phyloP scores from a whole-genome alignment of 1,140 invertebrate genomes.

The Lepidurus couesii region DNA sequence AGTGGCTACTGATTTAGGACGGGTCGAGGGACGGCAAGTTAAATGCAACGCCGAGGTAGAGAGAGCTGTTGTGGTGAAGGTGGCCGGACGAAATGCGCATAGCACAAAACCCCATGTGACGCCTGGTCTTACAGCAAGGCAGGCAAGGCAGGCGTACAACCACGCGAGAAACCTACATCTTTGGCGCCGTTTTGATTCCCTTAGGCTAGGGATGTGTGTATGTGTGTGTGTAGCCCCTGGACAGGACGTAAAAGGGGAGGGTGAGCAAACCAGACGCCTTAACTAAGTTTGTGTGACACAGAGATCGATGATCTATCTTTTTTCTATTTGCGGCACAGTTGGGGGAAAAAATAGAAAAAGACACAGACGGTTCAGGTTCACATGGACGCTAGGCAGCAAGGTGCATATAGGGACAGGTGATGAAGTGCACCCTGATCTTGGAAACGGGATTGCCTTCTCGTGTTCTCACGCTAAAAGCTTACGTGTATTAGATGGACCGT shows the following conservation, averaged over 20 bases:
- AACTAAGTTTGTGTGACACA: background rate
- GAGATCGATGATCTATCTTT: background rate
- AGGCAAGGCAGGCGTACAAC: background rate
- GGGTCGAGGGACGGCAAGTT: background rate
- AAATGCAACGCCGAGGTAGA: background rate
- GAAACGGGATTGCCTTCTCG: background rate
- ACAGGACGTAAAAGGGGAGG: background rate
- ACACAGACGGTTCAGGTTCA: background rate
- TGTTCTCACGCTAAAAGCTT: background rate
- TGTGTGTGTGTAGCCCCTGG: background rate
- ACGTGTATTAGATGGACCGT: background rate
- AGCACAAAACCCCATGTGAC: background rate
- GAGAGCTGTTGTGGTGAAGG: background rate
- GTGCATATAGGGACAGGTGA: background rate
- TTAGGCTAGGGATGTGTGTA: background rate
- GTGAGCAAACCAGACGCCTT: slow-evolving; percentile 4
- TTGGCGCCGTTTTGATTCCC: slow-evolving; percentile 1
- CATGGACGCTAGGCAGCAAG: background rate
- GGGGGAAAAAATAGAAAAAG: background rate
- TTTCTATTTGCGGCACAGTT: background rate
- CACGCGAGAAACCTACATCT: background rate
- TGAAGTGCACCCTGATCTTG: background rate
- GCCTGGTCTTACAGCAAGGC: background rate
- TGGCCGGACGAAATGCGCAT: background rate
- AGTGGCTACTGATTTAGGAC: slow-evolving; percentile 7